Evolutionary conservation across 2,797 vertebrate genomes (phyloP).

Genomic region (Sciurus vulgaris): DNA sequence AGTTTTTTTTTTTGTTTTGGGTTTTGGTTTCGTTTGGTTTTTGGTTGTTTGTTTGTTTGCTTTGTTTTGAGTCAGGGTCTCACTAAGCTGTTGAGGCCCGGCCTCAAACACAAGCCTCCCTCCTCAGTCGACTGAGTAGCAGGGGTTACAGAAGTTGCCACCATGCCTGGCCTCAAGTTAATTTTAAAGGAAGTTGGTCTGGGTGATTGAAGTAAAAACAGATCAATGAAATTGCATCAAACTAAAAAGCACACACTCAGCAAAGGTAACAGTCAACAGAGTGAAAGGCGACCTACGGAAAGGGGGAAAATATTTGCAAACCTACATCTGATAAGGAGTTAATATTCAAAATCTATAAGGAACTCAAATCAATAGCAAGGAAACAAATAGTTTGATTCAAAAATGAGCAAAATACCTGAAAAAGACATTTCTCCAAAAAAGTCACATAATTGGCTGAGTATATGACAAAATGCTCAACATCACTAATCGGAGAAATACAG

Average conservation of each 20-base stretch:
- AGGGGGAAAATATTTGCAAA: not conserved
- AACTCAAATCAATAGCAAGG: not conserved
- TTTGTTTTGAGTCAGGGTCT: not conserved
- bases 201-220: slow-evolving; percentile 10
- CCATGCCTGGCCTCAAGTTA: not conserved
- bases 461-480: not conserved
- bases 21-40: too few species aligned
- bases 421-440: not conserved
- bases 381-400: not conserved
- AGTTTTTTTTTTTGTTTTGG: not conserved
- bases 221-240: not conserved
- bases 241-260: not conserved
- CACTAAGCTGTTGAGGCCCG: not conserved
- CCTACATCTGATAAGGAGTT: not conserved
- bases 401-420: not conserved
- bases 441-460: not conserved
- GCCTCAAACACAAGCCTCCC: not conserved
- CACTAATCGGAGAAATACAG: not conserved
- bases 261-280: not conserved
- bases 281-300: not conserved
- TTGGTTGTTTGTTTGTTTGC: too few species aligned
- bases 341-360: not conserved
- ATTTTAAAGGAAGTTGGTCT: slow-evolving; percentile 10
- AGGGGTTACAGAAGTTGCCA: not conserved
- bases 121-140: not conserved